phyloP scores from a whole-genome alignment of 2,113 vertebrate genomes.

The Chaetorhynchus papuensis region DNA sequence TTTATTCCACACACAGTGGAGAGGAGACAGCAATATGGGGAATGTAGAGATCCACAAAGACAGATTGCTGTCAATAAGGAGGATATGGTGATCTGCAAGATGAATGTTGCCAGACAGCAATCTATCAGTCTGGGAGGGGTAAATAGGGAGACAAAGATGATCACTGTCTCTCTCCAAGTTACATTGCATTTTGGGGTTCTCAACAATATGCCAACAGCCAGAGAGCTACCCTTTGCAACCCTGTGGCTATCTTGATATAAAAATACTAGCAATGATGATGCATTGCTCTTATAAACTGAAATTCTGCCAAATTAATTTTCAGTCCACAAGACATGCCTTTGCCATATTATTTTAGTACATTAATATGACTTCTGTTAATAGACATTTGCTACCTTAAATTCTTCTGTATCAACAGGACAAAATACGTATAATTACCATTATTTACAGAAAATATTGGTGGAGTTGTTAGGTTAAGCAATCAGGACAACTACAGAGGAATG shows the following conservation, averaged over 20 bases:
- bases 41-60: background rate
- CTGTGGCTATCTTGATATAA: background rate
- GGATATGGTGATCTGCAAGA: background rate
- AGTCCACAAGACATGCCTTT: background rate
- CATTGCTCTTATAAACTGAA: background rate
- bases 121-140: background rate
- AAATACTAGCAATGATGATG: background rate
- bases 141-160: background rate
- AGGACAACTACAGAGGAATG: constrained; percentile 50
- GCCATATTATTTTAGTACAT: constrained; percentile 18
- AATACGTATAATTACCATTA: constrained; percentile 25
- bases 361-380: constrained; percentile 47
- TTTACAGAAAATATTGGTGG: constrained; percentile 61
- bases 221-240: background rate
- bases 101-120: background rate
- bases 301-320: constrained; percentile 48
- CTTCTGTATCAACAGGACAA: constrained; percentile 42
- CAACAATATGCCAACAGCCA: background rate
- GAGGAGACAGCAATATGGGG: background rate
- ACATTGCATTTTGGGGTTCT: background rate
- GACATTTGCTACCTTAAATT: constrained; percentile 46
- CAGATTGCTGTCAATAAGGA: background rate
- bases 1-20: background rate
- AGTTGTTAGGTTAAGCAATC: constrained; percentile 56
- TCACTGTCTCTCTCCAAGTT: background rate